Evolutionary conservation across 2,888 invertebrate species (phyloP).

Genomic region (Polydrusus cervinus): DNA sequence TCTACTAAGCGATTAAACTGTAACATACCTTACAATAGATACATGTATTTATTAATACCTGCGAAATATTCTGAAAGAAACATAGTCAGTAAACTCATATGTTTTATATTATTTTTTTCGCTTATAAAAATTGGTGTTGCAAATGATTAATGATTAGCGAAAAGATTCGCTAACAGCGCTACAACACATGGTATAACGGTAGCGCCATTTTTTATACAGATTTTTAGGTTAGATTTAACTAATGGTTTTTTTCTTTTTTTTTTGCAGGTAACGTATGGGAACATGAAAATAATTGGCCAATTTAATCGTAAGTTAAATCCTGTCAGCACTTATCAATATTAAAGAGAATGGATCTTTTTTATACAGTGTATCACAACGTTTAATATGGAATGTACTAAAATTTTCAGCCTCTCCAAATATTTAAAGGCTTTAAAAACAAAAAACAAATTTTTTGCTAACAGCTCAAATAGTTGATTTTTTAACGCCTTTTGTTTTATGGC

Average conservation of each 20-base stretch:
- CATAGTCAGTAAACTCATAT: background rate
- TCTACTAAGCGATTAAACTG: background rate
- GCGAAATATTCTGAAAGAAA: background rate
- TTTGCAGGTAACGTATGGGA: constrained; percentile 40
- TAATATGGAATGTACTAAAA: too few species aligned
- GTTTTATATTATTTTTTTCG: constrained; percentile 1
- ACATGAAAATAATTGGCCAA: constrained; percentile 15
- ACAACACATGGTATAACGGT: constrained; percentile 22
- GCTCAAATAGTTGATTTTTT: too few species aligned
- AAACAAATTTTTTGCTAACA: too few species aligned
- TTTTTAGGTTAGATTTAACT: constrained; percentile 36
- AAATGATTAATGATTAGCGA: constrained; percentile 24
- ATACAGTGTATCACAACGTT: background rate
- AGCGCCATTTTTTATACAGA: constrained; percentile 21
- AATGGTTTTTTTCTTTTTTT: constrained; percentile 37
- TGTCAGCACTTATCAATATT: constrained; percentile 1
- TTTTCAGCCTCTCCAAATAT: too few species aligned
- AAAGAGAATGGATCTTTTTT: constrained; percentile 5
- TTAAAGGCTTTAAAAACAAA: too few species aligned
- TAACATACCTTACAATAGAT: too few species aligned
- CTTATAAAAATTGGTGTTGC: constrained; percentile 11
- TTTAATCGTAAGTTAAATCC: constrained; percentile 23
- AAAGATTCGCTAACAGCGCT: constrained; percentile 16
- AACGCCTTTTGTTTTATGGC: too few species aligned
- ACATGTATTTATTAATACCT: too few species aligned